Conservation (phyloP, 2,888 invertebrate genomes). For the Drosophila siamana region DNA sequence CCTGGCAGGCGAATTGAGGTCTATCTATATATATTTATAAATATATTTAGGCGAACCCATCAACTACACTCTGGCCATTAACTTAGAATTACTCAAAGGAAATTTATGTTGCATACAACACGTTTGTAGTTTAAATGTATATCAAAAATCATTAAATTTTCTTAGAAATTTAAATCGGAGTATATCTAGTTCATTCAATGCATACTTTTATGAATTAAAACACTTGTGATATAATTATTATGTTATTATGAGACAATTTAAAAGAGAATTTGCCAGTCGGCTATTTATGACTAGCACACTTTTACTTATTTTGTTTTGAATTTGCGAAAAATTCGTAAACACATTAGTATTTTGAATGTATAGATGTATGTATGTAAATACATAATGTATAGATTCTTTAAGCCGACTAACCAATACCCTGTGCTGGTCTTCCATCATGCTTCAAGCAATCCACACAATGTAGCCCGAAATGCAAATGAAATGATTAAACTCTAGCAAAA, state of each 20-base stretch:
- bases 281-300: background rate
- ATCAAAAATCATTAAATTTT: too few relatives aligned
- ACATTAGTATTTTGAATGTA: background rate
- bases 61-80: background rate
- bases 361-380: background rate
- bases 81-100: background rate
- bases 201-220: too few relatives aligned
- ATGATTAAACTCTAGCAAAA: background rate
- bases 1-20: slow-evolving; percentile 5
- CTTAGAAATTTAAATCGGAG: too few relatives aligned
- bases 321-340: background rate
- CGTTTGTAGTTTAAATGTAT: too few relatives aligned
- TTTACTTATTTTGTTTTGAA: background rate
- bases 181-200: too few relatives aligned
- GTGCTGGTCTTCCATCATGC: background rate
- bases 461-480: background rate
- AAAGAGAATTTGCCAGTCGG: background rate
- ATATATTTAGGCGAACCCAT: background rate
- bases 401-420: background rate
- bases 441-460: background rate
- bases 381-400: background rate
- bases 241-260: background rate
- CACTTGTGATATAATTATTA: too few relatives aligned
- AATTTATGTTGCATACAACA: background rate
- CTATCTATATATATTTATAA: background rate